Evolutionary conservation across 64 coral and sea anemone genomes (phyloP), one percentile per base, ranked within the genome.

Genomic region (Pocillopora damicornis): DNA sequence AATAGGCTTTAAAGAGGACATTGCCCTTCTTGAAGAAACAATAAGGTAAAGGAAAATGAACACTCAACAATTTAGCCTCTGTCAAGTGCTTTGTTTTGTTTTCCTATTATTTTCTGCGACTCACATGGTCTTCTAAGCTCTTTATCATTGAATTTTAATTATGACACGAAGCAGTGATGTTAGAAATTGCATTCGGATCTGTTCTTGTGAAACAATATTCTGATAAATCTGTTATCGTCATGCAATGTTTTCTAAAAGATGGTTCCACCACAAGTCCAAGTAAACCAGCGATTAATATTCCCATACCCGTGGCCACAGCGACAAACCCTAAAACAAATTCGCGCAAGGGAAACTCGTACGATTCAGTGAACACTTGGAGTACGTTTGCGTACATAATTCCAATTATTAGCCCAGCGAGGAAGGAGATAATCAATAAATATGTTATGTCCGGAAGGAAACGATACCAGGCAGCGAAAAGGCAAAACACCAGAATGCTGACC

Each of bases 301-400:
- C 94, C 71, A 79, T 83, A 20, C 94, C 94, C 56, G 92, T 96
- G 0, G 94, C 94, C 15, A 92, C 87, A 38, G 92, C 94, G 13
- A 91, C 91, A 64, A 90, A 96, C 4, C 94, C 94, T 82, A 96
- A 87, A 12, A 96, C 87, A 82, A 96, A 96, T 68, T 96, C 94
- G 30, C 91, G 83, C 59, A 90, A 72, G 12, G 82, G 79, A 30
- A 75, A 68, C 81, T 96, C 94, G 72, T 93, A 93, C 17, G 88
- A 86, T 35, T 96, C 91, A 35, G 89, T 89, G 72, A 96, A 96
- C 4, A 93, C 75, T 63, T 82, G 78, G 61, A 96, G 87, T 6
- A 89, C 94, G 38, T 89, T 89, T 59, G 87, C 86, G 75, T 87
- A 96, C 68, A 96, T 61, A 14, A 87, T 80, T 34, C 94, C 94